Evolutionary conservation across 1,140 invertebrate genomes (phyloP), one percentile per base, ranked within the genome.

Genomic region (Cydia pomonella): DNA sequence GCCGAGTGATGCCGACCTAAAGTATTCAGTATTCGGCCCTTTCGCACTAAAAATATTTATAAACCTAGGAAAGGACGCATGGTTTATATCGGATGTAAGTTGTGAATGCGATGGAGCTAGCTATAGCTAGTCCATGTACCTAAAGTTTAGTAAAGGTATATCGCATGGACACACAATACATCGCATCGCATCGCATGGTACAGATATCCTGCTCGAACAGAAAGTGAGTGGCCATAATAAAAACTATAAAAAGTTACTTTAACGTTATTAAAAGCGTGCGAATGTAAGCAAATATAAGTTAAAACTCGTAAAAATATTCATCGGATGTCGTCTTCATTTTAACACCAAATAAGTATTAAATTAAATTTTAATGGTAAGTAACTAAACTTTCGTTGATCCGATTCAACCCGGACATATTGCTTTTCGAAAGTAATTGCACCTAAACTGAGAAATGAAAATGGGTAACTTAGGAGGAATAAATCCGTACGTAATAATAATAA

Each of bases 181-280:
- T n/a, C n/a, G n/a, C n/a, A n/a, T n/a, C n/a, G n/a, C n/a, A n/a
- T n/a, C n/a, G n/a, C n/a, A n/a, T n/a, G n/a, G n/a, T n/a, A n/a
- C 38, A 10, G n/a, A 29, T 64, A 64, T 64, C 63, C 63, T 27
- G 63, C 63, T 64, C n/a, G 47, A 50, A 6, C 27, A n/a, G 63
- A 64, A 64, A 64, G 63, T 64, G 12, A 29, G 27, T 29, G 63
- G 27, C 10, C 63, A 29, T 29, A 64, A 41, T 13, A 41, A 41
- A 41, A 41, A 41, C 38, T 41, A 64, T 64, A 64, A 64, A 64
- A 64, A 64, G 63, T 64, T 27, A 29, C 23, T 64, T 29, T 25
- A 27, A 23, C 63, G 25, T 64, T 64, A 64, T 64, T 64, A 64
- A 64, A 64, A 2, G 63, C 25, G 63, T n/a, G 63, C 33, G 63